phyloP scores from a whole-genome alignment of 2,113 vertebrate genomes.

The Chascanopsetta lugubris region DNA sequence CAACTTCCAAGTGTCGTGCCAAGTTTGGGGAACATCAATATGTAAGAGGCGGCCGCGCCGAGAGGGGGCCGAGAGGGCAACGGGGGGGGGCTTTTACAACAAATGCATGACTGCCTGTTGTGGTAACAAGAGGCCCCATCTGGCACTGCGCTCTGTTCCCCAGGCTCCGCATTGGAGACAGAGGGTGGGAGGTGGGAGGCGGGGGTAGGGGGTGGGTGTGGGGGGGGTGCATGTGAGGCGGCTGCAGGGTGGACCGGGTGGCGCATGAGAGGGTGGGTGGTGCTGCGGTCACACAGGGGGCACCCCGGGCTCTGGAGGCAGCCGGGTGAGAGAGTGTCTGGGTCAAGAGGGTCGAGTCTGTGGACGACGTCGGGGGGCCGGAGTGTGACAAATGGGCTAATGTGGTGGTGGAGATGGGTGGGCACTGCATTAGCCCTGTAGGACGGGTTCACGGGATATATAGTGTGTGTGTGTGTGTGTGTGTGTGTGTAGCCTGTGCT shows the following conservation, averaged over 20 bases:
- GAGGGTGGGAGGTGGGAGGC: constrained; percentile 13
- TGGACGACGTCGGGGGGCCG: constrained; percentile 26
- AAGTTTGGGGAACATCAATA: constrained; percentile 74
- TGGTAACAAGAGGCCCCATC: constrained; percentile 70
- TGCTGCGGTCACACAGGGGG: constrained; percentile 43
- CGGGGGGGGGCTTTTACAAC: constrained; percentile 48
- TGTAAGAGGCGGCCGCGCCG: constrained; percentile 56
- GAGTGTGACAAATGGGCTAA: constrained; percentile 51
- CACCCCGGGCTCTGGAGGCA: constrained; percentile 46
- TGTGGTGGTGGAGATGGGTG: constrained; percentile 35
- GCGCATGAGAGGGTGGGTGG: too few relatives aligned
- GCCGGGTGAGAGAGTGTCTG: constrained; percentile 61
- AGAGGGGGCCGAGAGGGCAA: constrained; percentile 46
- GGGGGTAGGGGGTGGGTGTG: constrained; percentile 5
- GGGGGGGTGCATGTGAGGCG: constrained; percentile 16
- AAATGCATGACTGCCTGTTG: constrained; percentile 62
- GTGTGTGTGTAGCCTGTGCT: background rate
- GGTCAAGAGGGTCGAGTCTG: constrained; percentile 47
- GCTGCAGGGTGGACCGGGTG: background rate
- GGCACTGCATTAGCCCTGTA: constrained; percentile 19
- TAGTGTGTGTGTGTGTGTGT: background rate
- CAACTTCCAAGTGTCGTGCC: constrained; percentile 61
- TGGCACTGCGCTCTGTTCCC: constrained; percentile 62
- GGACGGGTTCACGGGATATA: constrained; percentile 16
- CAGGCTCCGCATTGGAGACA: constrained; percentile 57